Conservation (phyloP, 2,888 invertebrate genomes). For the Carcina quercana region DNA sequence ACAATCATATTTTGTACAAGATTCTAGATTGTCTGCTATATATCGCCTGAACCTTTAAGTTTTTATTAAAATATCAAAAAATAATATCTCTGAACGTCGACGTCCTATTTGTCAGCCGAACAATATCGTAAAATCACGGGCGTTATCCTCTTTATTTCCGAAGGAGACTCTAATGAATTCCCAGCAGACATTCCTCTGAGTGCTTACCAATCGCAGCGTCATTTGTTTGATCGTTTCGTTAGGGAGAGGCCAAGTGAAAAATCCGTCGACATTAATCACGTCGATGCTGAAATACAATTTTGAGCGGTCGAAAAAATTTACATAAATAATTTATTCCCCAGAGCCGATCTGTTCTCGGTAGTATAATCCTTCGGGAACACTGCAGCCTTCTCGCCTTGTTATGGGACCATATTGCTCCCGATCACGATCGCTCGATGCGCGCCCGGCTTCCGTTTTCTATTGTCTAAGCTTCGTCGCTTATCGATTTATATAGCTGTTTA, state of each 20-base stretch:
- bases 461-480: conserved; percentile 15
- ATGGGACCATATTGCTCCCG: conserved; percentile 31
- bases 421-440: conserved; percentile 30
- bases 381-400: conserved; percentile 24
- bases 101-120: conserved; percentile 30
- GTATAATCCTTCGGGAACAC: conserved; percentile 37
- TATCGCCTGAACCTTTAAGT: background rate
- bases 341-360: conserved; percentile 36
- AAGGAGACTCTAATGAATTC: conserved; percentile 52
- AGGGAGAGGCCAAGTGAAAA: conserved; percentile 58
- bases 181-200: conserved; percentile 44
- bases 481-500: conserved; percentile 11
- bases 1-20: conserved; percentile 25
- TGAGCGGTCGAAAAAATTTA: conserved; percentile 63
- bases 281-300: conserved; percentile 65
- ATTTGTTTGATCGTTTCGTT: conserved; percentile 62
- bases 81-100: conserved; percentile 22
- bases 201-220: conserved; percentile 54
- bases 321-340: conserved; percentile 69
- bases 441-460: conserved; percentile 22
- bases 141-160: conserved; percentile 32
- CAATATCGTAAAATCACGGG: conserved; percentile 39
- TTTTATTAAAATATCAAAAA: conserved; percentile 17
- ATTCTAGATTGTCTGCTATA: conserved; percentile 35
- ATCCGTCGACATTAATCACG: conserved; percentile 66